Evolutionary conservation across 2,888 invertebrate genomes (phyloP).

Genomic region (Phlogophora meticulosa): DNA sequence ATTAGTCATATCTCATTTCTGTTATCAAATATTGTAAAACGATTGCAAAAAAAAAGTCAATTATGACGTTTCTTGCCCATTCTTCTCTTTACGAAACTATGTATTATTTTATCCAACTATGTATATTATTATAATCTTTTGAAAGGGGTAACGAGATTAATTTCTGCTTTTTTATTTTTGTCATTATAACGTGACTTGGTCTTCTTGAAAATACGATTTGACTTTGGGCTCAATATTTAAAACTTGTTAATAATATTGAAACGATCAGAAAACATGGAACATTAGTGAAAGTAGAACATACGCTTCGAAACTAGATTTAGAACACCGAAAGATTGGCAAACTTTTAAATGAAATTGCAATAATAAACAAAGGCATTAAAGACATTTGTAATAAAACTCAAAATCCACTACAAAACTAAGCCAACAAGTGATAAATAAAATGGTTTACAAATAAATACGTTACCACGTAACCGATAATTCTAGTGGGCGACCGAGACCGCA

Average conservation of each 20-base stretch:
- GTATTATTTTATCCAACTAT: too few species aligned
- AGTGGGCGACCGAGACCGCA: conserved; percentile 75
- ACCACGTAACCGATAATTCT: conserved; percentile 66
- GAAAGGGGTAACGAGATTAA: too few species aligned
- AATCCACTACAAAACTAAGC: conserved; percentile 22
- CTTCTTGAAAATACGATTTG: too few species aligned
- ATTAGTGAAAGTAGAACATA: conserved; percentile 32
- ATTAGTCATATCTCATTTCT: too few species aligned
- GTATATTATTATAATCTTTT: too few species aligned
- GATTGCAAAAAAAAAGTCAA: too few species aligned
- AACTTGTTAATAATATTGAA: conserved; percentile 16
- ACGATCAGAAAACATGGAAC: conserved; percentile 7
- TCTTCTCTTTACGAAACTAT: too few species aligned
- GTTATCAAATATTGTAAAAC: too few species aligned
- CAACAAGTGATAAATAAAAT: conserved; percentile 57
- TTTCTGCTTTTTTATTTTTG: too few species aligned
- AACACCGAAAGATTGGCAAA: conserved; percentile 3
- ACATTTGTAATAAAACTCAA: conserved; percentile 30
- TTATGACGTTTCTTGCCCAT: too few species aligned
- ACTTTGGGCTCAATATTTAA: too few species aligned
- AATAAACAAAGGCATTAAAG: conserved; percentile 26
- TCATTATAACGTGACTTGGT: too few species aligned
- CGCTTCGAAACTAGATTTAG: conserved; percentile 46
- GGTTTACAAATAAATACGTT: conserved; percentile 70
- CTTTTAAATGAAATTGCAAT: conserved; percentile 16